Evolutionary conservation across 2,113 vertebrate species (phyloP), one percentile per base, ranked within the genome.

Genomic region (Sinocyclocheilus grahami): DNA sequence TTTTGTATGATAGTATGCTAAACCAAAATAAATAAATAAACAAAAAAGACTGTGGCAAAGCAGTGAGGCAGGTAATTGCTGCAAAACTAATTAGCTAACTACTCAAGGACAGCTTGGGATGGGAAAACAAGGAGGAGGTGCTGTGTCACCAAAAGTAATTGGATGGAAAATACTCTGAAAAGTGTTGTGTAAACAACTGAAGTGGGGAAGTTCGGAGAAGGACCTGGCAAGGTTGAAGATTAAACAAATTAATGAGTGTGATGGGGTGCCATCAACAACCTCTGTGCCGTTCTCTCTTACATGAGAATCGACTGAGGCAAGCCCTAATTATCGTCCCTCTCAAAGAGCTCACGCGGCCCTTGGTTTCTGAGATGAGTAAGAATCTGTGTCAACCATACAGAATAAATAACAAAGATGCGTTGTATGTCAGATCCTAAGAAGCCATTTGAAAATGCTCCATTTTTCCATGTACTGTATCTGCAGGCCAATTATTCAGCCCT

Each of bases 1-100:
- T 72, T 71, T 77, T 84, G 82, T 83, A 87, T 88, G 87, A 90
- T 87, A 92, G 86, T 82, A 90, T 85, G 82, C 53, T 82, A 88
- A 90, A 78, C 85, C 67, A 91, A 91, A 84, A 78, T 51, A 48
- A 63, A 81, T 63, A 81, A 82, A 82, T 69, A 74, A 58, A 39
- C 20, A 24, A 46, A 85, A 82, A 87, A 74, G 71, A 82, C 55
- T 42, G 65, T 85, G 79, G 79, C 89, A 87, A 90, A 92, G 92
- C 91, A 77, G 85, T 89, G 91, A 90, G 91, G 93, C 92, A 92
- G 88, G 90, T 93, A 94, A 94, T 94, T 94, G 92, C 91, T 90
- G 83, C 74, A 82, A 92, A 94, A 92, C 90, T 91, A 94, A 94
- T 95, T 94, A 93, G 91, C 92, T 87, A 90, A 90, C 88, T 78